Percentiles rank a stretch among this genome's conserved stretches.
Conservation (phyloP, 2,113 vertebrate species). For the Chloropsis cyanopogon region DNA sequence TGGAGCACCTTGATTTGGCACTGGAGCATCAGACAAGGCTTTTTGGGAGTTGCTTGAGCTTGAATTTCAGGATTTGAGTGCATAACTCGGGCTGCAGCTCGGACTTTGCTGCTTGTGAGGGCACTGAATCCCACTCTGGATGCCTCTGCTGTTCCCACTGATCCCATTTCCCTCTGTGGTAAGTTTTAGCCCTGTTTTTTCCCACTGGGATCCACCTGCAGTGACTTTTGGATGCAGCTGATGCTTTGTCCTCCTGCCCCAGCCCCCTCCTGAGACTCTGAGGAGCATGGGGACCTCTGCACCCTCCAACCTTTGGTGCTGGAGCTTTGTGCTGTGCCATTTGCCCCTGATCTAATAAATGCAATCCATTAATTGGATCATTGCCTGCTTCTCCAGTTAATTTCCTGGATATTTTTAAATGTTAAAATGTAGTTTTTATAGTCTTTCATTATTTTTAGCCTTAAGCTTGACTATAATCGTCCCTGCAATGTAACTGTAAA, state of each 20-base stretch:
- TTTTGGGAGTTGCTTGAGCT: background rate
- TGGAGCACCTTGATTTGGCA: rapidly evolving
- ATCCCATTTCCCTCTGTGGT: background rate
- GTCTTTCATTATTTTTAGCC: constrained; percentile 61
- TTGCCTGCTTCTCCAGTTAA: constrained; percentile 61
- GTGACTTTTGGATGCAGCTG: background rate
- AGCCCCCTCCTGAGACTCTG: background rate
- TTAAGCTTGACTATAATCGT: constrained; percentile 51
- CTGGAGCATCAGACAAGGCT: background rate
- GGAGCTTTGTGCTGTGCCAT: background rate
- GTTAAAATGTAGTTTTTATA: constrained; percentile 62
- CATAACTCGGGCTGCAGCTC: background rate
- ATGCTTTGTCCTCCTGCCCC: background rate
- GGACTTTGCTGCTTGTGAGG: background rate
- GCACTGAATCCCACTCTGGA: background rate
- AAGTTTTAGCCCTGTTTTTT: background rate
- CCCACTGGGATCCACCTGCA: background rate
- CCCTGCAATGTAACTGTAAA: constrained; percentile 62
- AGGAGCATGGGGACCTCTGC: background rate
- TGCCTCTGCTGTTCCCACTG: background rate
- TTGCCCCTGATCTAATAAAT: constrained; percentile 50
- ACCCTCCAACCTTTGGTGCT: background rate
- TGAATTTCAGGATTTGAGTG: background rate
- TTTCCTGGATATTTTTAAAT: constrained; percentile 70
- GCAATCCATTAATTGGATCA: constrained; percentile 59